Conservation (phyloP, 2,797 vertebrate genomes). For the Remorina albescens region DNA sequence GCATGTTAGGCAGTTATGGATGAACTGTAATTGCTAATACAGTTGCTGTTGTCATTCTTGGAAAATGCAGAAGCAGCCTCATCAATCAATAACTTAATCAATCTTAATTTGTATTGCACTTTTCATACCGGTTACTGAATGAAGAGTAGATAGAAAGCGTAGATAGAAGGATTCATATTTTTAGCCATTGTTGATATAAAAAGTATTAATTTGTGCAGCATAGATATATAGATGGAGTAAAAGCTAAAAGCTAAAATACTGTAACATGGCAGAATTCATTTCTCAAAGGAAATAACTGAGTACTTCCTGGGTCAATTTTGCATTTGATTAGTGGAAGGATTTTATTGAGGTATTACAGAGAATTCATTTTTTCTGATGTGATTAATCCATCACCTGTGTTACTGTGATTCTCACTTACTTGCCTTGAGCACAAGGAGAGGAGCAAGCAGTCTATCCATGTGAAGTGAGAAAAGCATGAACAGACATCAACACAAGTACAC, state of each 20-base stretch:
- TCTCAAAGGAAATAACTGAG: slow-evolving; percentile 61
- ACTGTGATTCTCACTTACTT: background rate
- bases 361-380: slow-evolving; percentile 44
- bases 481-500: background rate
- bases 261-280: slow-evolving; percentile 44
- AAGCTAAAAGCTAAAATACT: slow-evolving; percentile 2
- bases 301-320: slow-evolving; percentile 39
- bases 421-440: slow-evolving; percentile 1
- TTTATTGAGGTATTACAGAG: slow-evolving; percentile 31
- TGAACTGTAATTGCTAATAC: slow-evolving; percentile 49
- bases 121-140: too few species aligned
- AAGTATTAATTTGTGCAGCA: too few species aligned
- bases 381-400: slow-evolving; percentile 54
- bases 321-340: slow-evolving; percentile 51
- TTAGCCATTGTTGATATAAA: too few species aligned
- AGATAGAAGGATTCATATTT: too few species aligned
- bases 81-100: too few species aligned
- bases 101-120: too few species aligned
- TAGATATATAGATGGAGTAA: too few species aligned
- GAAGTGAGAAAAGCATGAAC: slow-evolving; percentile 11
- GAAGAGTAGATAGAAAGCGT: too few species aligned
- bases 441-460: slow-evolving; percentile 23
- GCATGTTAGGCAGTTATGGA: slow-evolving; percentile 52
- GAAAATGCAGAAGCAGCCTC: slow-evolving; percentile 39
- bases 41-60: slow-evolving; percentile 22